phyloP scores from a whole-genome alignment of 2,888 invertebrate species.

The Stramonita haemastoma region DNA sequence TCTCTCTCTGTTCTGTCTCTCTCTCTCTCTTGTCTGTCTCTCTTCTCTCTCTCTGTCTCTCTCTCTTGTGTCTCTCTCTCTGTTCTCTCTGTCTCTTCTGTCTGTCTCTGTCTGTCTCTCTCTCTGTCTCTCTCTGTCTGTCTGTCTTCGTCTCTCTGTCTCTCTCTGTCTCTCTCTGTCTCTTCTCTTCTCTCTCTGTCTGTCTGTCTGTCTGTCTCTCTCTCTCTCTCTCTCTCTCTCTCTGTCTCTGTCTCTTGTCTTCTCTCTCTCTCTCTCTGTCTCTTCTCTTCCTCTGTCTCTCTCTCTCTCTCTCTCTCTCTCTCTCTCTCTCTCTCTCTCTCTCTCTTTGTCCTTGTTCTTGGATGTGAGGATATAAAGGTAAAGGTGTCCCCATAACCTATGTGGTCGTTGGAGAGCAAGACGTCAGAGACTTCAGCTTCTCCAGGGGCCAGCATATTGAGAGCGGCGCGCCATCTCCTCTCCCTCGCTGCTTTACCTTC shows the following conservation, averaged over 20 bases:
- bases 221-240: neutral
- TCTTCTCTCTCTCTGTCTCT: too few relatives aligned
- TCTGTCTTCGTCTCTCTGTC: neutral
- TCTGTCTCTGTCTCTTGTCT: neutral
- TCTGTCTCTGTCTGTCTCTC: neutral
- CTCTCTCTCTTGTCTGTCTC: too few relatives aligned
- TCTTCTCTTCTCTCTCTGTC: neutral
- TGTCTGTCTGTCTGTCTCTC: neutral
- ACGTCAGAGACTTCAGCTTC: too few relatives aligned
- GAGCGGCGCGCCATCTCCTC: too few relatives aligned
- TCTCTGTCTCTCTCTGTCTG: neutral
- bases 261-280: neutral
- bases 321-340: neutral
- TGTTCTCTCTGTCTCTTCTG: too few relatives aligned
- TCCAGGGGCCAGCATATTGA: too few relatives aligned
- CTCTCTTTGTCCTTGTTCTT: neutral
- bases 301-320: slow-evolving; percentile 9
- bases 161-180: neutral
- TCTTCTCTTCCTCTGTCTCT: neutral
- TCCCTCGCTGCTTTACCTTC: too few relatives aligned
- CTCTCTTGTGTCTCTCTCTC: too few relatives aligned
- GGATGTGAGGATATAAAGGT: too few relatives aligned
- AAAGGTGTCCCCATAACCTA: too few relatives aligned
- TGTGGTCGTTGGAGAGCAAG: too few relatives aligned
- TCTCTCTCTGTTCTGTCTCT: too few relatives aligned